These are phyloP conservation scores for Coecobrya sp. DNA, from an alignment of 2,888 invertebrate species.

Conservation along the genomic window DNA sequence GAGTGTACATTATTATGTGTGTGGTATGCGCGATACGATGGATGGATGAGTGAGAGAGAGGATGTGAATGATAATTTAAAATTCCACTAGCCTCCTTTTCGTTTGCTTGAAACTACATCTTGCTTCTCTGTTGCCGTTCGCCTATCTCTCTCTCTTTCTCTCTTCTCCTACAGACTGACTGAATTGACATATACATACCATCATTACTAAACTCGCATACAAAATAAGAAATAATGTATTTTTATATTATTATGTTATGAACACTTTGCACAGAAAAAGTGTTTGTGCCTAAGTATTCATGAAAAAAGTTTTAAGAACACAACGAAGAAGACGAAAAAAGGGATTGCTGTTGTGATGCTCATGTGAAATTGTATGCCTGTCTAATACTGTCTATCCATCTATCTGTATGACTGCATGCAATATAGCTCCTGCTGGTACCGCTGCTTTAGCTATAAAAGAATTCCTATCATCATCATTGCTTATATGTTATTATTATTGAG, in stretches of 20 bases:
- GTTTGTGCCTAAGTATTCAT: slow-evolving; percentile 39
- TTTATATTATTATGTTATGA: slow-evolving; percentile 21
- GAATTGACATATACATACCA: slow-evolving; percentile 50
- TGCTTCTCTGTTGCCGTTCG: slow-evolving; percentile 18
- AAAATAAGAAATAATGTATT: slow-evolving; percentile 57
- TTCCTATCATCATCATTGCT: slow-evolving; percentile 41
- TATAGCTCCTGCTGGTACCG: slow-evolving; percentile 36
- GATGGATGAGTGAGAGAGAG: slow-evolving; percentile 54
- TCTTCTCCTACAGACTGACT: slow-evolving; percentile 20
- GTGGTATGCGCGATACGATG: slow-evolving; percentile 18
- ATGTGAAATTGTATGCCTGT: slow-evolving; percentile 42
- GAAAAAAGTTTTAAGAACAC: slow-evolving; percentile 33
- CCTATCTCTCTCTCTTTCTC: not conserved
- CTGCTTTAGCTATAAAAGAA: slow-evolving; percentile 30
- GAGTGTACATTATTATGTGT: slow-evolving; percentile 10
- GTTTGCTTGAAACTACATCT: slow-evolving; percentile 58
- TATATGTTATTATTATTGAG: slow-evolving; percentile 56
- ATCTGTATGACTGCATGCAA: slow-evolving; percentile 32
- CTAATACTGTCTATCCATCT: slow-evolving; percentile 13
- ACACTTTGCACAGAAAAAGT: slow-evolving; percentile 33
- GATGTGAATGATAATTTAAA: slow-evolving; percentile 75
- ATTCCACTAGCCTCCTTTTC: slow-evolving; percentile 63
- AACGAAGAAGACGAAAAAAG: not conserved
- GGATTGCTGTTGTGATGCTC: slow-evolving; percentile 27
- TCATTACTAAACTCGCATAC: slow-evolving; percentile 42